Conservation (phyloP, 37 sponge, comb jelly and placozoan species). For the Halisarca cf. caerulea region DNA sequence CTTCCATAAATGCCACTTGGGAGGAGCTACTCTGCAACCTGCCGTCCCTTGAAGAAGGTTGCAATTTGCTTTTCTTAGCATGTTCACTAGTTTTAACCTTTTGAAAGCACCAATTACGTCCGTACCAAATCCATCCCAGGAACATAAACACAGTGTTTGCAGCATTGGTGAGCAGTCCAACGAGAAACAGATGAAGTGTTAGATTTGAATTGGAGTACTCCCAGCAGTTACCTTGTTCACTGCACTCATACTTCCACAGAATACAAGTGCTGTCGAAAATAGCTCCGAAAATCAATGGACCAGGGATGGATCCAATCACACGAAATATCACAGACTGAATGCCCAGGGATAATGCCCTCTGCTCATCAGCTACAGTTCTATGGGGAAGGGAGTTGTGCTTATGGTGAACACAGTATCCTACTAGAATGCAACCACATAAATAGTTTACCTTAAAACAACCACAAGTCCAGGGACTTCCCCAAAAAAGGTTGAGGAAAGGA, state of each 20-base stretch:
- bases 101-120: background rate
- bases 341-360: slow-evolving; percentile 67
- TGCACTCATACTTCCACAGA: slow-evolving; percentile 58
- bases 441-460: slow-evolving; percentile 35
- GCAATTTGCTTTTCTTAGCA: too few species aligned
- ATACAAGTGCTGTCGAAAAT: slow-evolving; percentile 68
- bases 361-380: slow-evolving; percentile 81
- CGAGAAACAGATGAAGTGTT: slow-evolving; percentile 5
- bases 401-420: too few species aligned
- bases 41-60: too few species aligned
- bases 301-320: slow-evolving; percentile 70
- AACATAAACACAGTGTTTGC: slow-evolving; percentile 1
- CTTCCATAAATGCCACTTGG: too few species aligned
- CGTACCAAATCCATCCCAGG: background rate
- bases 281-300: slow-evolving; percentile 72
- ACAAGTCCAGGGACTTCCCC: background rate
- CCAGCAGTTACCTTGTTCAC: slow-evolving; percentile 74
- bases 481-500: too few species aligned
- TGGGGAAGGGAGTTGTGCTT: too few species aligned
- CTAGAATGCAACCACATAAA: too few species aligned
- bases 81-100: too few species aligned
- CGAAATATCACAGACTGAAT: slow-evolving; percentile 62
- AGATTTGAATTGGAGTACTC: slow-evolving; percentile 55
- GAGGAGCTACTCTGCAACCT: too few species aligned
- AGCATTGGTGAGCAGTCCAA: background rate